phyloP scores from a whole-genome alignment of 2,113 vertebrate species.

The Xiphophorus maculatus region DNA sequence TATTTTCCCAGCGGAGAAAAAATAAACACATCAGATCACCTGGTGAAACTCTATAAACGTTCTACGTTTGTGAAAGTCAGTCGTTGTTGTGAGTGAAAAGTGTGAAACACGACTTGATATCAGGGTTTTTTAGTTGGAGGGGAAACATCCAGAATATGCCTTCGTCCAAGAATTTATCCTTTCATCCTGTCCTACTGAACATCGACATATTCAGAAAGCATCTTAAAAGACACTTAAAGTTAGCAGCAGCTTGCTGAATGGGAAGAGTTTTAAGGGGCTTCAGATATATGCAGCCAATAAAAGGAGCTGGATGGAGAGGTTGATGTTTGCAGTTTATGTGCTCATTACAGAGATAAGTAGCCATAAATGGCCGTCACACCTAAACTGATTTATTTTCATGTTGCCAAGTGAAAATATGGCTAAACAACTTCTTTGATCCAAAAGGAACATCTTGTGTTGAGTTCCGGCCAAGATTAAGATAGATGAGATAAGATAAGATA shows the following conservation, averaged over 20 bases:
- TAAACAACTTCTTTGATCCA: too few species aligned
- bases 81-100: neutral
- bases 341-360: neutral
- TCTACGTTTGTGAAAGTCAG: neutral
- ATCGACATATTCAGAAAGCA: neutral
- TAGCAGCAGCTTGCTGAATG: neutral
- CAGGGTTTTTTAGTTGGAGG: too few species aligned
- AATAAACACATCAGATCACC: constrained; percentile 20
- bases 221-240: neutral
- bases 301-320: neutral
- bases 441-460: too few species aligned
- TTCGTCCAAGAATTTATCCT: neutral
- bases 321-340: neutral
- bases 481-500: too few species aligned
- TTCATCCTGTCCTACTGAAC: neutral
- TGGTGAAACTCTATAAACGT: constrained; percentile 1
- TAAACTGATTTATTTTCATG: neutral
- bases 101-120: neutral
- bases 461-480: too few species aligned
- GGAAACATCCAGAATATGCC: neutral
- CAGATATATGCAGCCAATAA: neutral
- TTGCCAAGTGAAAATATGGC: neutral
- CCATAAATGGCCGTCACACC: neutral
- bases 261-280: neutral
- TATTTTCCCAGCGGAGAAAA: constrained; percentile 15